Evolutionary conservation across 2,888 invertebrate genomes (phyloP), one percentile per base, ranked within the genome.

Genomic region (Cetonia aurata): DNA sequence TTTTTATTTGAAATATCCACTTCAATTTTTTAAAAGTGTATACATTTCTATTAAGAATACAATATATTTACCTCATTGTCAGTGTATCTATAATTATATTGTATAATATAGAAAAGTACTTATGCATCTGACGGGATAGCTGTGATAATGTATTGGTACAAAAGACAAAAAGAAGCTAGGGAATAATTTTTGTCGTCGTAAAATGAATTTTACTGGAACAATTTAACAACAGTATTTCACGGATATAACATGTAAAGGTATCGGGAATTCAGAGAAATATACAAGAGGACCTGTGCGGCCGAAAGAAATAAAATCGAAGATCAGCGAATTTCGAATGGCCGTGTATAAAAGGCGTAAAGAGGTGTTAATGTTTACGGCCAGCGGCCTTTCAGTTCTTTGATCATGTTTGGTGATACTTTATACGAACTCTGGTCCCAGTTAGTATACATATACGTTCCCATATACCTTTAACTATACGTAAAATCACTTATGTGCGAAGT

Each of bases 271-370:
- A 37, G 17, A 56, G 56, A 56, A 56, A 9, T 37, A 10, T 19
- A 19, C 19, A 56, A 44, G 10, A 13, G 13, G 25, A 17, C 31
- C 13, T n/a, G 62, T 50, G 15, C 31, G 17, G 15, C 12, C 62
- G 46, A 62, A 62, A 62, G 62, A 62, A 62, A 62, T 62, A 62
- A 62, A 50, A 62, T 13, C n/a, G 15, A 13, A 48, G 33, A 62
- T 48, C 33, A 13, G 48, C 46, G 50, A 50, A 62, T 48, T 62
- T 62, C n/a, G 62, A 48, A 62, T 62, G 48, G 48, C 62, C 62
- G 62, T 62, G 62, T 62, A 62, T 62, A 62, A 62, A 62, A 13
- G 15, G 62, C 62, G 62, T 62, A 62, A 62, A 62, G 62, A 62
- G 33, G 62, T 62, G 62, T 50, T 62, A 62, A 62, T 62, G 48